These are phyloP conservation scores for Priocnemis perturbator DNA, from an alignment of 2,888 invertebrate species.

Conservation along the genomic window DNA sequence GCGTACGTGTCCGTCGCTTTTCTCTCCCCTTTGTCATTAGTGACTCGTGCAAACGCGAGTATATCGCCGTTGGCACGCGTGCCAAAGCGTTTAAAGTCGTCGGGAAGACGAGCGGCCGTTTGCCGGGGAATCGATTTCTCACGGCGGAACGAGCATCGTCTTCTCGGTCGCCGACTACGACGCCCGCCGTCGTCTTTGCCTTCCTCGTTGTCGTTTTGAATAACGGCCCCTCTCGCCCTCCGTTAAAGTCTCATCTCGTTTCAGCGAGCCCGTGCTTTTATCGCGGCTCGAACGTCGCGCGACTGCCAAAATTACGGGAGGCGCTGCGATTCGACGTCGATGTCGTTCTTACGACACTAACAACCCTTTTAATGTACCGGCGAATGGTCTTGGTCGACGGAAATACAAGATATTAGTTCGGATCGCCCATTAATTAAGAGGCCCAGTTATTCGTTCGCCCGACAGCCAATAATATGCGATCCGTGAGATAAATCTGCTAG, in stretches of 20 bases:
- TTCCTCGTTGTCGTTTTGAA: neutral
- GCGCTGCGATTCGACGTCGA: neutral
- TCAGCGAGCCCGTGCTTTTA: constrained; percentile 39
- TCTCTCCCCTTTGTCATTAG: constrained; percentile 32
- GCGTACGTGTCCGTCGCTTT: constrained; percentile 9
- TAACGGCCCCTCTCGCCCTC: constrained; percentile 5
- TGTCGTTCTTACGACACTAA: constrained; percentile 2
- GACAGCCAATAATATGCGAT: no score
- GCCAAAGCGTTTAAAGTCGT: constrained; percentile 55
- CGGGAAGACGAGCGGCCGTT: constrained; percentile 13
- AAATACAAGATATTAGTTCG: constrained; percentile 1
- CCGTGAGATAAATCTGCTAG: no score
- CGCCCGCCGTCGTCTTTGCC: constrained; percentile 26
- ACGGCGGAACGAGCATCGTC: constrained; percentile 45
- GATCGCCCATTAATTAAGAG: no score
- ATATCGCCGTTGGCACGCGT: constrained; percentile 50
- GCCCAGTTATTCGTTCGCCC: no score
- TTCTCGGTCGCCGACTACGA: constrained; percentile 29
- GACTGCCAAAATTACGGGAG: constrained; percentile 54
- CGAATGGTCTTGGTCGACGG: constrained; percentile 36
- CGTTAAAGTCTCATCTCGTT: neutral
- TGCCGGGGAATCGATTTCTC: constrained; percentile 60
- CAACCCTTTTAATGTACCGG: constrained; percentile 39
- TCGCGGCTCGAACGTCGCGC: constrained; percentile 44
- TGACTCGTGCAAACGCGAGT: constrained; percentile 22